Evolutionary conservation across 2,888 invertebrate genomes (phyloP).

Genomic region (Latrodectus hesperus): DNA sequence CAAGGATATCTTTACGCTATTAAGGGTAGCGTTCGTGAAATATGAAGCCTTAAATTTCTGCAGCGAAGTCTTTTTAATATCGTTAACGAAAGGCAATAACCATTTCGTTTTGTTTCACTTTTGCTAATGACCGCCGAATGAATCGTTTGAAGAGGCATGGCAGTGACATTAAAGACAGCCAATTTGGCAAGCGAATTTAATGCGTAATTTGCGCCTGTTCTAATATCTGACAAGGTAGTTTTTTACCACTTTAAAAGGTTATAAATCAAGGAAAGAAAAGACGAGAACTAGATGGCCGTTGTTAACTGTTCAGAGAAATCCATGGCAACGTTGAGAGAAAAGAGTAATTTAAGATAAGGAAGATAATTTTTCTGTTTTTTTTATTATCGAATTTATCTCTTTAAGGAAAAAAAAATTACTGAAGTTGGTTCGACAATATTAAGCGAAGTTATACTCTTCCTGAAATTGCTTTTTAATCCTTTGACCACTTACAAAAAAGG

Average conservation of each 20-base stretch:
- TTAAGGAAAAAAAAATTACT: background rate
- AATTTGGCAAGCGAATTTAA: constrained; percentile 42
- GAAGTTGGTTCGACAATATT: background rate
- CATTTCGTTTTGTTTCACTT: constrained; percentile 29
- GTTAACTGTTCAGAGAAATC: constrained; percentile 5
- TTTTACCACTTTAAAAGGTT: constrained; percentile 33
- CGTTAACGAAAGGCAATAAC: constrained; percentile 40
- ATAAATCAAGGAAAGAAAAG: background rate
- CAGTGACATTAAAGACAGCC: constrained; percentile 47
- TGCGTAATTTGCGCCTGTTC: constrained; percentile 39
- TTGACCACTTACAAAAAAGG: constrained; percentile 4
- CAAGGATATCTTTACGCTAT: background rate
- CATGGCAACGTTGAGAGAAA: background rate
- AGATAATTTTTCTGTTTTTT: background rate
- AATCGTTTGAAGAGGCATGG: constrained; percentile 9
- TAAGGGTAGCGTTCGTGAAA: background rate
- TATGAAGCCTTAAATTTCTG: constrained; percentile 2
- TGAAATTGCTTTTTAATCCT: background rate
- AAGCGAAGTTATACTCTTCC: background rate
- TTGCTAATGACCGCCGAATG: constrained; percentile 32
- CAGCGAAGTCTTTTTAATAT: constrained; percentile 1
- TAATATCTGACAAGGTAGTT: constrained; percentile 37
- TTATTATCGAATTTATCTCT: background rate
- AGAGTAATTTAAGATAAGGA: constrained; percentile 3
- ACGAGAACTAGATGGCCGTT: background rate